These are phyloP conservation scores for Julus scanicus DNA, from an alignment of 2,888 invertebrate genomes.

Conservation along the genomic window DNA sequence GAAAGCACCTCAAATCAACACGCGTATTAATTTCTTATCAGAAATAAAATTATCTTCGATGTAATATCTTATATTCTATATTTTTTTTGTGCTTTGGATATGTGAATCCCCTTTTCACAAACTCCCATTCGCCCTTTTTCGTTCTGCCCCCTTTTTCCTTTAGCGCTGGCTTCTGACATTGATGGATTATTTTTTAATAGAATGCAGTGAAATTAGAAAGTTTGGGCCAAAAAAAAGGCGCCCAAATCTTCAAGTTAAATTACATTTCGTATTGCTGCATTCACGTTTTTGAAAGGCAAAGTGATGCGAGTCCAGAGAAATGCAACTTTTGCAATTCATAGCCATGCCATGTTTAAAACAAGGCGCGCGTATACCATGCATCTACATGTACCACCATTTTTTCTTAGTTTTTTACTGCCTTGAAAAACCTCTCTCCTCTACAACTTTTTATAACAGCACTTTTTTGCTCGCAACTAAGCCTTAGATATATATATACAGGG, in stretches of 20 bases:
- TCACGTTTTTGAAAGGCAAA: slow-evolving; percentile 36
- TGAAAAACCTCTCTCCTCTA: neutral
- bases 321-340: slow-evolving; percentile 50
- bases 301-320: slow-evolving; percentile 43
- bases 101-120: neutral
- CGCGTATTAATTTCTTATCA: neutral
- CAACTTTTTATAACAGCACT: slow-evolving; percentile 40
- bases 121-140: neutral
- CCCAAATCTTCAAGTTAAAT: slow-evolving; percentile 55
- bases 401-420: neutral
- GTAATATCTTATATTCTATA: neutral
- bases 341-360: slow-evolving; percentile 47
- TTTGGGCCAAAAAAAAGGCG: slow-evolving; percentile 48
- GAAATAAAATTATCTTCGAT: neutral
- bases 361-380: neutral
- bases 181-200: slow-evolving; percentile 59
- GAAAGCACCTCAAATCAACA: neutral
- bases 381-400: neutral
- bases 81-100: neutral
- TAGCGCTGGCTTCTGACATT: slow-evolving; percentile 56
- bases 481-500: neutral
- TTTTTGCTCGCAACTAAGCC: neutral
- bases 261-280: slow-evolving; percentile 55
- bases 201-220: slow-evolving; percentile 57
- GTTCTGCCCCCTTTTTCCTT: neutral